Percentiles rank a stretch among this genome's conserved stretches.
Conservation (phyloP, 2,888 invertebrate genomes). For the Catocala sponsa region DNA sequence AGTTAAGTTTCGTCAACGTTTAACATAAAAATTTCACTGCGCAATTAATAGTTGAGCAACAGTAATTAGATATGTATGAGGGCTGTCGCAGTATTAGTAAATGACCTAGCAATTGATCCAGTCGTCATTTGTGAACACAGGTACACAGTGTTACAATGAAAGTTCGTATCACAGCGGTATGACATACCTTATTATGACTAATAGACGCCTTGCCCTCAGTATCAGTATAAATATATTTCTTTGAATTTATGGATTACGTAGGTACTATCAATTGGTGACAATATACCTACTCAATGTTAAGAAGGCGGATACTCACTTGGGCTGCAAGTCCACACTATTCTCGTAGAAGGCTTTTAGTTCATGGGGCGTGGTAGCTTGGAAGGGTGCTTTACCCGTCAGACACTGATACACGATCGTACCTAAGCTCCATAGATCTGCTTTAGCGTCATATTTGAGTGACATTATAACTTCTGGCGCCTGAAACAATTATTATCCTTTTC, state of each 20-base stretch:
- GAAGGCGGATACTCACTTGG: constrained; percentile 91
- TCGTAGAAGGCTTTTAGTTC: constrained; percentile 99
- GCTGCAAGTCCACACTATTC: constrained; percentile 96
- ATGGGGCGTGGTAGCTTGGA: constrained; percentile 99
- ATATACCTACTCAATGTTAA: neutral
- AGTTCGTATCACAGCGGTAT: too few relatives aligned
- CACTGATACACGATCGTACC: constrained; percentile 99
- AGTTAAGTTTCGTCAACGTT: too few relatives aligned
- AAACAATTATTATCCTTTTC: constrained; percentile 12
- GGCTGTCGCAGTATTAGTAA: constrained; percentile 3
- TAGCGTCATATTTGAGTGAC: constrained; percentile 99
- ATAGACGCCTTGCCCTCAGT: too few relatives aligned
- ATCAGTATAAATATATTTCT: too few relatives aligned
- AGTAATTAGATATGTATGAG: neutral
- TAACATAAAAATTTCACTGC: neutral
- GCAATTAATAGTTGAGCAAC: neutral
- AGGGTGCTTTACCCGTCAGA: constrained; percentile 99
- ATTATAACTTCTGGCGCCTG: constrained; percentile 99
- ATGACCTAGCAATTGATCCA: constrained; percentile 8
- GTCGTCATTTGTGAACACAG: too few relatives aligned
- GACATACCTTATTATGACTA: too few relatives aligned
- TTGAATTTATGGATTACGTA: too few relatives aligned
- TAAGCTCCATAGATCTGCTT: constrained; percentile 99
- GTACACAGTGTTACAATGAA: too few relatives aligned
- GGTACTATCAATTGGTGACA: too few relatives aligned